phyloP scores from a whole-genome alignment of 2,888 invertebrate genomes.

The Falcaria lacertinaria region DNA sequence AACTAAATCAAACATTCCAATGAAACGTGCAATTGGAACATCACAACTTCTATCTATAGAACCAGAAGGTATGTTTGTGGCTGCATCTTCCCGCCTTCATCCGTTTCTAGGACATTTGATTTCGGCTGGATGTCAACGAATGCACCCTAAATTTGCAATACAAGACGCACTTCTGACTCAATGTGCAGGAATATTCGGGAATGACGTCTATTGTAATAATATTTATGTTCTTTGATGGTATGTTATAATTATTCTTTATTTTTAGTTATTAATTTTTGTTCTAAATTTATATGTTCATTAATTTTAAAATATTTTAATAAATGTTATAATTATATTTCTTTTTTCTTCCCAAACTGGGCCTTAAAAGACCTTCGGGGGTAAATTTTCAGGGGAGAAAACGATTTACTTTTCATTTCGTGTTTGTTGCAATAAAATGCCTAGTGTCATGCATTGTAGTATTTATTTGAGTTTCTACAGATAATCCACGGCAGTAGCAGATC shows the following conservation, averaged over 20 bases:
- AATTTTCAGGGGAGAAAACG: no score
- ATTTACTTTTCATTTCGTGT: no score
- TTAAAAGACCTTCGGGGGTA: no score
- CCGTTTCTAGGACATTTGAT: conserved; percentile 53
- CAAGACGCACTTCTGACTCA: conserved; percentile 44
- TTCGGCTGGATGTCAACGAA: conserved; percentile 38
- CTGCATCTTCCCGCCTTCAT: conserved; percentile 48
- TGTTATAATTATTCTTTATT: conserved; percentile 8
- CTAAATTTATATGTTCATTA: conserved; percentile 24
- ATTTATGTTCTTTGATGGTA: conserved; percentile 46
- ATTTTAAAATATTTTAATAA: conserved; percentile 21
- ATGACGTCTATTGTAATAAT: conserved; percentile 53
- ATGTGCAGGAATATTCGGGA: conserved; percentile 42
- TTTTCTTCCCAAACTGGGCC: no score
- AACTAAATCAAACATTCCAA: conserved; percentile 6
- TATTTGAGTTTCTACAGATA: no score
- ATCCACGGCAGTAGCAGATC: no score
- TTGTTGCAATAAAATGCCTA: no score
- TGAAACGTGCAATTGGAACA: conserved; percentile 9
- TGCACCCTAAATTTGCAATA: conserved; percentile 48
- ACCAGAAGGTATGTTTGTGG: conserved; percentile 54
- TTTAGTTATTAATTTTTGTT: conserved; percentile 12
- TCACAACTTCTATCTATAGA: conserved; percentile 42
- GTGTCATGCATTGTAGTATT: no score
- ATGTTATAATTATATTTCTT: no score